Percentiles rank a stretch among this genome's conserved stretches.
Conservation (phyloP, 2,797 vertebrate genomes). For the Ctenosaura bakeri region DNA sequence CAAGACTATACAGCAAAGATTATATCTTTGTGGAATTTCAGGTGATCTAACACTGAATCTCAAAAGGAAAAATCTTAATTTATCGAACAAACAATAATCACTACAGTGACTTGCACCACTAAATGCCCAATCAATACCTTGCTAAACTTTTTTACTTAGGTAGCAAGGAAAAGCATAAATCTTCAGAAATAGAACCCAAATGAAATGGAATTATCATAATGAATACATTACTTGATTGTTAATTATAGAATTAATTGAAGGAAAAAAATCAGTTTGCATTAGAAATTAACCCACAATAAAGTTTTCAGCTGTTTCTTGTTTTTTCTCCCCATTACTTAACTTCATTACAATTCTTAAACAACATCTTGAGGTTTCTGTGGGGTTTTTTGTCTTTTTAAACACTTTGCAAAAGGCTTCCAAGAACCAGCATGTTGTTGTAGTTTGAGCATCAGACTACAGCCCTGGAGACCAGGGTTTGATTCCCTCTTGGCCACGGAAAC, state of each 20-base stretch:
- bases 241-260: not conserved
- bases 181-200: not conserved
- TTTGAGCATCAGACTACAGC: too few relatives aligned
- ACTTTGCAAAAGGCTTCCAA: not conserved
- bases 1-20: not conserved
- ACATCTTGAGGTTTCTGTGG: not conserved
- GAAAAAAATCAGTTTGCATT: slow-evolving; percentile 2
- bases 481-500: too few relatives aligned
- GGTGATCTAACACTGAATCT: slow-evolving; percentile 2
- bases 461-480: too few relatives aligned
- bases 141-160: not conserved
- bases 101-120: not conserved
- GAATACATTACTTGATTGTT: not conserved
- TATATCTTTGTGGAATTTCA: not conserved
- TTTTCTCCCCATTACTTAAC: not conserved
- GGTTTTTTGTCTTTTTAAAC: too few relatives aligned
- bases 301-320: slow-evolving; percentile 9
- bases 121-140: not conserved
- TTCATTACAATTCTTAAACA: slow-evolving; percentile 3
- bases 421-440: not conserved
- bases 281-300: not conserved
- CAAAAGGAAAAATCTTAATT: slow-evolving; percentile 3
- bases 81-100: not conserved
- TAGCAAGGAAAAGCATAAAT: not conserved
- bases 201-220: not conserved